Conservation (phyloP, 37 sponge, comb jelly and placozoan genomes). For the Mnemiopsis leidyi region DNA sequence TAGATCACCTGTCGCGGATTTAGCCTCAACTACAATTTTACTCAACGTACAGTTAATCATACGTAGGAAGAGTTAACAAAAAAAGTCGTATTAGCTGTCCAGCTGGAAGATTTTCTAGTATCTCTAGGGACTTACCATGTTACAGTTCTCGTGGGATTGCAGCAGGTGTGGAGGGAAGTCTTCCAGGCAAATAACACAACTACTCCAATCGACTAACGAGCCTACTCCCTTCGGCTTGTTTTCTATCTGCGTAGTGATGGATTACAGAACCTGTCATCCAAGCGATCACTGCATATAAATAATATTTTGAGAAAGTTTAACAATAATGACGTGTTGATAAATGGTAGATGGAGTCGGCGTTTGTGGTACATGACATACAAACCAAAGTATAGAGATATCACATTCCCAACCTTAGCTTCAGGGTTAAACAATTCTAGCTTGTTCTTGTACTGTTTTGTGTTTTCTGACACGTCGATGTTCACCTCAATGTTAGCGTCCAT, state of each 20-base stretch:
- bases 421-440: constrained; percentile 42
- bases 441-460: constrained; percentile 44
- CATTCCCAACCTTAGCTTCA: constrained; percentile 51
- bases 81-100: background rate
- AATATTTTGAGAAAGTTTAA: background rate
- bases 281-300: background rate
- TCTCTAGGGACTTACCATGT: background rate
- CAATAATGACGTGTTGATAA: background rate
- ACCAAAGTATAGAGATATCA: too few relatives aligned
- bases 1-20: too few relatives aligned
- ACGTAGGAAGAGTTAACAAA: background rate
- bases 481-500: constrained; percentile 49
- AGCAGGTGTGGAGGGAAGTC: constrained; percentile 65
- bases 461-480: constrained; percentile 15
- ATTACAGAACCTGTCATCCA: too few relatives aligned
- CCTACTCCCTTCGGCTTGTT: constrained; percentile 21
- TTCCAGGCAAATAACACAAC: constrained; percentile 51
- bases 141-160: constrained; percentile 37
- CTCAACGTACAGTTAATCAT: too few relatives aligned
- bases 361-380: too few relatives aligned
- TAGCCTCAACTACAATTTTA: too few relatives aligned
- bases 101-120: background rate
- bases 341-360: background rate
- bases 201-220: background rate
- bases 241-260: constrained; percentile 5